These are phyloP conservation scores for Thrips palmi DNA, from an alignment of 1,140 invertebrate species.

Conservation along the genomic window DNA sequence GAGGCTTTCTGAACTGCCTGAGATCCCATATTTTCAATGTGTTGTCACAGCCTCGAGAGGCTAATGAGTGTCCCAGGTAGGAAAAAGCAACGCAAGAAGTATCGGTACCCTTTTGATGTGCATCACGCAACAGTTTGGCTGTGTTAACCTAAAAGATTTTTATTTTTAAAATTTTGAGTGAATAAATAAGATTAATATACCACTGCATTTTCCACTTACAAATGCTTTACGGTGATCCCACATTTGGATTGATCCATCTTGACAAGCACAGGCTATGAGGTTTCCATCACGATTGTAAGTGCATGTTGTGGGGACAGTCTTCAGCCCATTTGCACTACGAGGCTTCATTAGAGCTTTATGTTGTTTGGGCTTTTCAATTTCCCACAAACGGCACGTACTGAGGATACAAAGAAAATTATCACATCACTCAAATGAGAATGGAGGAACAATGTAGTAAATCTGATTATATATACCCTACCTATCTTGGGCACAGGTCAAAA, in stretches of 20 bases:
- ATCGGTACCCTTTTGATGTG: constrained; percentile 64
- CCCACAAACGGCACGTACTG: constrained; percentile 84
- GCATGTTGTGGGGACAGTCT: constrained; percentile 72
- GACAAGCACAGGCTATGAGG: constrained; percentile 74
- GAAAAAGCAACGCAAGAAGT: constrained; percentile 76
- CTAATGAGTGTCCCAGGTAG: constrained; percentile 62
- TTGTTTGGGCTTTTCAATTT: constrained; percentile 50
- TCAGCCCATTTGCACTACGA: constrained; percentile 68
- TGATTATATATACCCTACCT: no score
- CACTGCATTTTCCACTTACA: no score
- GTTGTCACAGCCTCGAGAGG: constrained; percentile 76
- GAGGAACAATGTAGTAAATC: constrained; percentile 2
- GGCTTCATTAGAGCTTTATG: constrained; percentile 82
- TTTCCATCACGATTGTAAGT: constrained; percentile 74
- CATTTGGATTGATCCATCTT: constrained; percentile 92
- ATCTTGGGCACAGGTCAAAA: constrained; percentile 86
- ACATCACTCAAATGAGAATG: constrained; percentile 16
- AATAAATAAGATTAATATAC: no score
- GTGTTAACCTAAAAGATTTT: no score
- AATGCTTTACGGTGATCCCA: constrained; percentile 85
- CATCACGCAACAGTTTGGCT: constrained; percentile 50
- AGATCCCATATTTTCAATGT: constrained; percentile 93
- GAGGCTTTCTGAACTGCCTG: constrained; percentile 57
- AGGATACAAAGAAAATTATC: no score
- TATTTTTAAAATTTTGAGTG: no score